These are phyloP conservation scores for Alosa sapidissima DNA, from an alignment of 2,797 vertebrate genomes.

Conservation along the genomic window DNA sequence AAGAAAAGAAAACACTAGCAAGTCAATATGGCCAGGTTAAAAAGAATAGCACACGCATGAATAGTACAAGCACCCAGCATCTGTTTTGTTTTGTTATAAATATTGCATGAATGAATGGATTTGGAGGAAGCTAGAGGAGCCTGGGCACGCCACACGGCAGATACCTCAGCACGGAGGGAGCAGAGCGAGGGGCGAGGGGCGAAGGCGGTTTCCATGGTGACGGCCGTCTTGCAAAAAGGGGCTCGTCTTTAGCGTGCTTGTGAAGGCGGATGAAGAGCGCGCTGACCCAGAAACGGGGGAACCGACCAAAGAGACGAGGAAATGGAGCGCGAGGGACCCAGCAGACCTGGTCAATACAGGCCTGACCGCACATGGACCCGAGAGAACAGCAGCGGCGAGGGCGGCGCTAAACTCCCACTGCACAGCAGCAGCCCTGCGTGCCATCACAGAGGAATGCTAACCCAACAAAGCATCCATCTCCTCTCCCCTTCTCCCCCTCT, in stretches of 20 bases:
- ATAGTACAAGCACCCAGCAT: conserved; percentile 29
- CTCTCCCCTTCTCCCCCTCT: not conserved
- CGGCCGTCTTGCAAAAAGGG: not conserved
- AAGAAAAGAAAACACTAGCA: conserved; percentile 30
- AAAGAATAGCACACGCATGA: not conserved
- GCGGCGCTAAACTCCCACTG: not conserved
- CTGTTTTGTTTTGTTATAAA: conserved; percentile 20
- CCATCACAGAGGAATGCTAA: not conserved
- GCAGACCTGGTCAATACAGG: conserved; percentile 30
- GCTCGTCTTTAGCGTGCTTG: conserved; percentile 18
- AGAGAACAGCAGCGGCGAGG: not conserved
- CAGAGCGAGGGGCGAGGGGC: not conserved
- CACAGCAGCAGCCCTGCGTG: not conserved
- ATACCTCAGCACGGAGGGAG: not conserved
- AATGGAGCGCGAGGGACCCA: conserved; percentile 37
- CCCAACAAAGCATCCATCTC: not conserved
- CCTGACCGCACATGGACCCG: not conserved
- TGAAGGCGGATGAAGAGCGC: conserved; percentile 27
- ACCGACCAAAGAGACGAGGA: conserved; percentile 20
- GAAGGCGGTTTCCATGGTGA: conserved; percentile 25
- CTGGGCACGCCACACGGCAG: not conserved
- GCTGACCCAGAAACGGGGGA: conserved; percentile 40
- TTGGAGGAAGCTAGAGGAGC: conserved; percentile 20
- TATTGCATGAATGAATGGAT: conserved; percentile 19
- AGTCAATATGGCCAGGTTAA: conserved; percentile 23